Evolutionary conservation across 1,140 invertebrate genomes (phyloP), one percentile per base, ranked within the genome.

Genomic region (Wasmannia auropunctata): DNA sequence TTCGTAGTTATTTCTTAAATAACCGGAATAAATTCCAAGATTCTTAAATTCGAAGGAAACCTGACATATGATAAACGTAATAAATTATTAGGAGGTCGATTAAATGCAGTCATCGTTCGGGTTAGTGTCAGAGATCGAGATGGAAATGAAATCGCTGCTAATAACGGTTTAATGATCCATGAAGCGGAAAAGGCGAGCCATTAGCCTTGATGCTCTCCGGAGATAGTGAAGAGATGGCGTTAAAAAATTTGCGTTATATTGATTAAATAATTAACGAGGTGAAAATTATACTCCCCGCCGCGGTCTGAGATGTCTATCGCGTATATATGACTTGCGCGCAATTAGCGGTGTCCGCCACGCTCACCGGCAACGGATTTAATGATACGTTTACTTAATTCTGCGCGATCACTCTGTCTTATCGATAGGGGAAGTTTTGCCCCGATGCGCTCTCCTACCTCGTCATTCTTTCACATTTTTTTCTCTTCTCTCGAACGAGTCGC

Each of bases 181-280:
- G 22, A 81, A 81, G 49, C 37, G 65, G 65, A 31, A 58, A 70
- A 72, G 58, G 49, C 65, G 37, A 81, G 37, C 34, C 63, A 70
- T 70, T 70, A 43, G 40, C n/a, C 58, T 79, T 79, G 76, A 79
- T 67, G 60, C 28, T 37, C 34, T 81, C 51, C 43, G 49, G 37
- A 81, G 79, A 81, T 56, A 43, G n/a, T 5, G 51, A 31, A 40
- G 67, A 69, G 69, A 40, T 22, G 8, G 31, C 19, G 22, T 56
- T 34, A 69, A 81, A 81, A 81, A 81, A 40, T 51, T 67, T 25
- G 25, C 22, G 63, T 37, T 28, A 67, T 58, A 81, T 81, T 70
- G 51, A 83, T 72, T 58, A 83, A 83, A 83, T 72, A 83, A 83
- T 83, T 72, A 83, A 72, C 67, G 19, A 58, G 37, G 22, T 40